Conservation (phyloP, 2,113 vertebrate genomes). For the Vanacampus margaritifer region DNA sequence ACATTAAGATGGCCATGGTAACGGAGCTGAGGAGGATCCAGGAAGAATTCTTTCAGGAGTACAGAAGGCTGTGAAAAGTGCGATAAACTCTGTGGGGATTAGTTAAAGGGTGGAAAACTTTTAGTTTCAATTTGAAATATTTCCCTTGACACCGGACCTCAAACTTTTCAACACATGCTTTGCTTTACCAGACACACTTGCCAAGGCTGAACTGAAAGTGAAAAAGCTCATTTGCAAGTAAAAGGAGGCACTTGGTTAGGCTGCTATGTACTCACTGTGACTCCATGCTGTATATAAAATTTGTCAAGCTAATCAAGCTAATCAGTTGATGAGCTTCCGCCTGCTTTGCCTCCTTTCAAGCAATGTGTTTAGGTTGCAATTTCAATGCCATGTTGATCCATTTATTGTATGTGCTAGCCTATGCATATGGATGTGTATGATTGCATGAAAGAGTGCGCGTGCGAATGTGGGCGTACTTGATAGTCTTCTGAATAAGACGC, state of each 20-base stretch:
- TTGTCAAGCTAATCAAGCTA: constrained; percentile 46
- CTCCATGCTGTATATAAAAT: constrained; percentile 32
- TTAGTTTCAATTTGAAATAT: no score
- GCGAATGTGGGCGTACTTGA: background rate
- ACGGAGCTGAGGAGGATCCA: background rate
- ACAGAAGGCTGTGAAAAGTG: no score
- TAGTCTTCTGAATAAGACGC: background rate
- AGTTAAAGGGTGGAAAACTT: no score
- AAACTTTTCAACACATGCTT: background rate
- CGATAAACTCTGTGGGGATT: no score
- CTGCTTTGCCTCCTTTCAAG: constrained; percentile 28
- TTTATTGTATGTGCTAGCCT: constrained; percentile 7
- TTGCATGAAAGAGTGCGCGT: constrained; percentile 2
- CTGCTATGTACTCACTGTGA: constrained; percentile 21
- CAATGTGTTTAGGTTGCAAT: constrained; percentile 46
- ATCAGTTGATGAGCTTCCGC: constrained; percentile 51
- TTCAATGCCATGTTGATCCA: constrained; percentile 38
- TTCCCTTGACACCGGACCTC: background rate
- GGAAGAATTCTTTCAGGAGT: no score
- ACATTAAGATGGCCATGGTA: background rate
- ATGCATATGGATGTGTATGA: constrained; percentile 22
- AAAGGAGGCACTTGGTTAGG: constrained; percentile 4
- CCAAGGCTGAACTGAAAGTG: constrained; percentile 8
- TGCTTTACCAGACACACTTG: background rate
- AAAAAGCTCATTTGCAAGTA: constrained; percentile 12